These are phyloP conservation scores for Cerceris rybyensis DNA, from an alignment of 2,888 invertebrate genomes.

Conservation along the genomic window DNA sequence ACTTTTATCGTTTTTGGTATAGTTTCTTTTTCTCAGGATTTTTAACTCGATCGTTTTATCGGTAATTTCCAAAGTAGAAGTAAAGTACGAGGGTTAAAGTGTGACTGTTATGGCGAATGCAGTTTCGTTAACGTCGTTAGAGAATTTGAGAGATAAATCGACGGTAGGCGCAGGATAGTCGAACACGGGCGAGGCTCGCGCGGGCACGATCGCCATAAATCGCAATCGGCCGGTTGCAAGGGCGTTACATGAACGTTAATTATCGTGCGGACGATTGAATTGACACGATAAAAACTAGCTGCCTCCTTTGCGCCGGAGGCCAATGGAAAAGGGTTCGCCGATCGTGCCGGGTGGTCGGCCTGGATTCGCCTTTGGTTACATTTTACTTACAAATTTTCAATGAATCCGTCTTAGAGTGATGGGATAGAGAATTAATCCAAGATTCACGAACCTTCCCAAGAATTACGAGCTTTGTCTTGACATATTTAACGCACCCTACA, in stretches of 20 bases:
- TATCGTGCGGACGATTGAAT: slow-evolving; percentile 73
- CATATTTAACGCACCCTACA: too few species aligned
- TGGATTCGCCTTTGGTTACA: neutral
- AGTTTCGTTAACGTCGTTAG: slow-evolving; percentile 37
- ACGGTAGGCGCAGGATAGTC: slow-evolving; percentile 53
- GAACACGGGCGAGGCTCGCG: slow-evolving; percentile 56
- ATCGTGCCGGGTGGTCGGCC: slow-evolving; percentile 5
- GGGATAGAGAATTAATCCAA: too few species aligned
- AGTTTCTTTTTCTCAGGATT: too few species aligned
- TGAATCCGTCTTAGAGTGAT: too few species aligned
- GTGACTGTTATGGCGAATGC: slow-evolving; percentile 11
- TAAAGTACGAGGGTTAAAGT: neutral
- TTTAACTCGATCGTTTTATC: too few species aligned
- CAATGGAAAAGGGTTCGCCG: slow-evolving; percentile 1
- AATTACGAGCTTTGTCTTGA: too few species aligned
- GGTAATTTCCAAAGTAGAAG: too few species aligned
- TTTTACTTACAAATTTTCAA: neutral
- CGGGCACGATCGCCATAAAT: slow-evolving; percentile 71
- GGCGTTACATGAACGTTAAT: slow-evolving; percentile 74
- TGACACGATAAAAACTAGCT: slow-evolving; percentile 72
- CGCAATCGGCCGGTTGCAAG: slow-evolving; percentile 72
- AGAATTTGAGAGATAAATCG: slow-evolving; percentile 67
- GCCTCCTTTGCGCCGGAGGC: slow-evolving; percentile 43
- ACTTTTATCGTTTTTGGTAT: neutral
- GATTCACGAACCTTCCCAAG: too few species aligned